These are phyloP conservation scores for Pycnomerus fuliginosus DNA, from an alignment of 2,888 invertebrate genomes.

Conservation along the genomic window DNA sequence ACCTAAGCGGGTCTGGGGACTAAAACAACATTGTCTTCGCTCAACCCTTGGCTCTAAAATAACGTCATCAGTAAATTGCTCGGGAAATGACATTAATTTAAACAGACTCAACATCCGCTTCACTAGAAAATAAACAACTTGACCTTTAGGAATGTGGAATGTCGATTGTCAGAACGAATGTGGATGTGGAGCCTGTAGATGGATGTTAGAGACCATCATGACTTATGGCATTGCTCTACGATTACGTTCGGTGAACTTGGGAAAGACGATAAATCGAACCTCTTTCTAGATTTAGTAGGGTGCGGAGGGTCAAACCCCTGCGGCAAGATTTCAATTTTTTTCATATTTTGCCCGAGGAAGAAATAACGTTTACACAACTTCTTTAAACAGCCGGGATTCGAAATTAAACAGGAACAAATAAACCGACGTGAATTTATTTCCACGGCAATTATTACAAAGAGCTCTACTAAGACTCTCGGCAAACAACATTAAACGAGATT, in stretches of 20 bases:
- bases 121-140: no score
- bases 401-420: slow-evolving; percentile 17
- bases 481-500: slow-evolving; percentile 31
- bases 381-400: neutral
- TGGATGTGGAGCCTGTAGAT: no score
- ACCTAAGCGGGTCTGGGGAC: no score
- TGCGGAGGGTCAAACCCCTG: neutral
- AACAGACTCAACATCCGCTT: no score
- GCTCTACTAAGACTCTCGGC: slow-evolving; percentile 25
- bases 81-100: no score
- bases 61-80: no score
- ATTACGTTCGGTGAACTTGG: neutral
- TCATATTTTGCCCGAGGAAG: neutral
- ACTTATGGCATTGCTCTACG: neutral
- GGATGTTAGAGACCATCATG: neutral
- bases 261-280: neutral
- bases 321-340: neutral
- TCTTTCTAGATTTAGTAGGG: neutral
- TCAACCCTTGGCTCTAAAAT: no score
- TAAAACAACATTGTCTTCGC: no score
- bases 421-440: slow-evolving; percentile 13
- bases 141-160: no score
- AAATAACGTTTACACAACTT: neutral
- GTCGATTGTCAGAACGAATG: no score
- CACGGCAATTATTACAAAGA: slow-evolving; percentile 22